Evolutionary conservation across 2,888 invertebrate species (phyloP), one percentile per base, ranked within the genome.

Genomic region (Branchellion lobata): DNA sequence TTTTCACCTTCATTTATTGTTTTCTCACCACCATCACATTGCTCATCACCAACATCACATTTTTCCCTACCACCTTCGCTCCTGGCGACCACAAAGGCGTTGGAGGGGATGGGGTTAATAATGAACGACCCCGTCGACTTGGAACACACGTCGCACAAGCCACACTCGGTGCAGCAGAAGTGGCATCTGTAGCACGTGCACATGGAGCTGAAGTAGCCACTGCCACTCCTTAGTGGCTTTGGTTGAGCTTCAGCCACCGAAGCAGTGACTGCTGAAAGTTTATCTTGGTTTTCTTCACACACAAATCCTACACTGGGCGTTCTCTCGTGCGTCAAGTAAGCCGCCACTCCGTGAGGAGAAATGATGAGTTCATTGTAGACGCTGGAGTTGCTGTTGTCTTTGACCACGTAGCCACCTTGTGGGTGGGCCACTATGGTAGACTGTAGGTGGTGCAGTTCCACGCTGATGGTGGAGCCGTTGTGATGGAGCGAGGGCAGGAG

Each of bases 401-500:
- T 29, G 61, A 77, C 33, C 1, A 51, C 53, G 65, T 77, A 77
- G n/a, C 57, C 61, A 8, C 77, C 77, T 18, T 61, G 14, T 21
- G 61, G 34, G 40, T 57, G 34, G 36, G 57, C 47, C 24, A 51
- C 65, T 14, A 77, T 33, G 18, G 21, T n/a, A 65, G 33, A 65
- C 3, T 77, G n/a, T 33, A 57, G 33, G 24, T 34, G 34, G 18
- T 61, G 34, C n/a, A 77, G 36, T 11, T 34, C 3, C 2, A 65
- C 36, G n/a, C 33, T 65, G 1, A 77, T 53, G 1, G 5, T 57
- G 2, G 1, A 2, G 21, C 53, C 47, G 65, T 77, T 40, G 34
- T 33, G 53, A 18, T 33, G 34, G 8, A 77, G 34, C 34, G 65
- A 33, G 29, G 77, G 77, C 2, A 51, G 53, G 0, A 34, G 18